Percentiles rank a stretch among this genome's conserved stretches.
These are phyloP conservation scores for Poecilia picta DNA, from an alignment of 2,797 vertebrate species.

Conservation along the genomic window DNA sequence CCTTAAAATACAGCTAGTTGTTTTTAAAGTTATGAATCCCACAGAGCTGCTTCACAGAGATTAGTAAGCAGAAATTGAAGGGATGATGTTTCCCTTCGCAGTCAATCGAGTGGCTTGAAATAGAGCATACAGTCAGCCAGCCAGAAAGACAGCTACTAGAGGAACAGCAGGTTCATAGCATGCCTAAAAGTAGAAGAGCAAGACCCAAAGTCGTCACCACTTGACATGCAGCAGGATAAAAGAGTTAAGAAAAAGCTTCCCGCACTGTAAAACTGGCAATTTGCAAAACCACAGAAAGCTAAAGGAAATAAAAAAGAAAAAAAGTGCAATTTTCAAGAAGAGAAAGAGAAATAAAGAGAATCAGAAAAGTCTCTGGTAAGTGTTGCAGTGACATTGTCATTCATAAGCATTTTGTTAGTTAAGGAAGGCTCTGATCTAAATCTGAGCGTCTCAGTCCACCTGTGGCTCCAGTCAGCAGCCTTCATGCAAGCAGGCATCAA, in stretches of 20 bases:
- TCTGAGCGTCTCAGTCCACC: slow-evolving; percentile 78
- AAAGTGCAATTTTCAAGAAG: slow-evolving; percentile 57
- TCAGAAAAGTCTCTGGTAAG: slow-evolving; percentile 72
- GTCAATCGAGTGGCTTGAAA: slow-evolving; percentile 67
- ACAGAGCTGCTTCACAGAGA: slow-evolving; percentile 34
- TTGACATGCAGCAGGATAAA: slow-evolving; percentile 80
- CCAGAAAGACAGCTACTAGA: slow-evolving; percentile 65
- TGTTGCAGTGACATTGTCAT: slow-evolving; percentile 75
- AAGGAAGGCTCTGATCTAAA: slow-evolving; percentile 64
- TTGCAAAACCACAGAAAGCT: slow-evolving; percentile 69
- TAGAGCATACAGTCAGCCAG: slow-evolving; percentile 69
- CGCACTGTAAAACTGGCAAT: slow-evolving; percentile 61
- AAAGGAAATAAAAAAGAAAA: slow-evolving; percentile 33
- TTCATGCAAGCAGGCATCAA: slow-evolving; percentile 99
- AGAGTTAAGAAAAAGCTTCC: slow-evolving; percentile 61
- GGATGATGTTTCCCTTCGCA: slow-evolving; percentile 21
- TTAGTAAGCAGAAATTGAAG: slow-evolving; percentile 13
- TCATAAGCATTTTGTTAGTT: slow-evolving; percentile 87
- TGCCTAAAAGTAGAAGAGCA: slow-evolving; percentile 79
- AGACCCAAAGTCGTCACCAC: slow-evolving; percentile 71
- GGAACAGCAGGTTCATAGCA: slow-evolving; percentile 78
- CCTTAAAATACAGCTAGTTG: slow-evolving; percentile 6
- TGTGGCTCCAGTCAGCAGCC: slow-evolving; percentile 89
- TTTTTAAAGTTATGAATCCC: slow-evolving; percentile 15
- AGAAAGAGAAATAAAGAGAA: slow-evolving; percentile 64